Percentiles rank a stretch among this genome's conserved stretches.
Conservation (phyloP, 2,888 invertebrate genomes). For the Xestobium rufovillosum region DNA sequence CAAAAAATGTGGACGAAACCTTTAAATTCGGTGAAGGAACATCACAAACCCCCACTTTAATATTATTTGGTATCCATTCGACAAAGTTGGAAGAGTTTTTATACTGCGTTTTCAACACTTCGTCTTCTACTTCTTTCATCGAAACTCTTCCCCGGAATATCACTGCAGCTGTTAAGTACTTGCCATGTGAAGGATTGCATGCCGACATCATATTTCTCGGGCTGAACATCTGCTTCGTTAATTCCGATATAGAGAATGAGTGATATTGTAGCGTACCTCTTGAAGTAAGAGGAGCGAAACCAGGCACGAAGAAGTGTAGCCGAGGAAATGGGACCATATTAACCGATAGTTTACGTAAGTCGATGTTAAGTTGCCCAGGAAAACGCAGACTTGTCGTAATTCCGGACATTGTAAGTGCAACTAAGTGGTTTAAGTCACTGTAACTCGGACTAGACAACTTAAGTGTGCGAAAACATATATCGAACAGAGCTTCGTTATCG, state of each 20-base stretch:
- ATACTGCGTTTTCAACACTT: not conserved
- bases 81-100: not conserved
- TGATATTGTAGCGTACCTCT: conserved; percentile 1
- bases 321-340: conserved; percentile 1
- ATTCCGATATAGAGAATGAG: not conserved
- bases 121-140: conserved; percentile 2
- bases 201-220: not conserved
- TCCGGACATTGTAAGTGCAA: not conserved
- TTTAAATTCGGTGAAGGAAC: conserved; percentile 1
- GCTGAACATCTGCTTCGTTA: not conserved
- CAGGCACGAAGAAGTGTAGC: conserved; percentile 2
- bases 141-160: not conserved
- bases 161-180: conserved; percentile 1
- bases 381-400: not conserved
- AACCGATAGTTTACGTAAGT: conserved; percentile 1
- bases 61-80: conserved; percentile 1
- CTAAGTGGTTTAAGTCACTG: not conserved
- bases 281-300: not conserved
- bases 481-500: conserved; percentile 1
- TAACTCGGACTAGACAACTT: not conserved
- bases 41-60: not conserved
- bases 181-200: not conserved
- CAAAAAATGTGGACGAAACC: not conserved
- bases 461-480: not conserved
- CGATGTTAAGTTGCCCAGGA: conserved; percentile 1